Evolutionary conservation across 2,113 vertebrate genomes (phyloP).

Genomic region (Phrynosoma blainvillii): DNA sequence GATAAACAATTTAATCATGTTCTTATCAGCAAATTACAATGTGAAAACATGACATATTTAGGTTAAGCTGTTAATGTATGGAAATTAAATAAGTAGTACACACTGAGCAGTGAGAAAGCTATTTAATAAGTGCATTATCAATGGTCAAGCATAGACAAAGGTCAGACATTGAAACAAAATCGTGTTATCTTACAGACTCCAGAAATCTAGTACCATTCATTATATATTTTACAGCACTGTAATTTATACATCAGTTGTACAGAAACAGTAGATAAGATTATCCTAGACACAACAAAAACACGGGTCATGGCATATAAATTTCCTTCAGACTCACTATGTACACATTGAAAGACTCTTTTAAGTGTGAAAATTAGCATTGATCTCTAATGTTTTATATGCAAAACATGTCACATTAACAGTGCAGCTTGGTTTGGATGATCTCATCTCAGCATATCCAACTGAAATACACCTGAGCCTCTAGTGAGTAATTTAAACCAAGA

Average conservation of each 20-base stretch:
- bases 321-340: neutral
- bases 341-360: constrained; percentile 3
- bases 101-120: constrained; percentile 44
- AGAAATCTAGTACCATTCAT: neutral
- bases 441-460: neutral
- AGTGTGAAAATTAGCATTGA: constrained; percentile 1
- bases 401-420: neutral
- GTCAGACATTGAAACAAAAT: constrained; percentile 59
- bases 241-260: constrained; percentile 37
- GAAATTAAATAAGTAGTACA: constrained; percentile 64
- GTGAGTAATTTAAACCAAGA: neutral
- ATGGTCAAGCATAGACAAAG: constrained; percentile 48
- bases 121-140: constrained; percentile 72
- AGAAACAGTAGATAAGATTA: constrained; percentile 5
- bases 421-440: neutral
- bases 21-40: neutral
- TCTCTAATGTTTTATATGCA: neutral
- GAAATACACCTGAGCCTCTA: neutral
- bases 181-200: constrained; percentile 44
- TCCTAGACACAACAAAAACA: constrained; percentile 49
- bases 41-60: neutral
- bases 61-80: constrained; percentile 63
- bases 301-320: constrained; percentile 48
- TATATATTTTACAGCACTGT: constrained; percentile 40
- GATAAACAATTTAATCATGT: neutral